Evolutionary conservation across 2,797 vertebrate species (phyloP).

Genomic region (Enteromius anoplus): DNA sequence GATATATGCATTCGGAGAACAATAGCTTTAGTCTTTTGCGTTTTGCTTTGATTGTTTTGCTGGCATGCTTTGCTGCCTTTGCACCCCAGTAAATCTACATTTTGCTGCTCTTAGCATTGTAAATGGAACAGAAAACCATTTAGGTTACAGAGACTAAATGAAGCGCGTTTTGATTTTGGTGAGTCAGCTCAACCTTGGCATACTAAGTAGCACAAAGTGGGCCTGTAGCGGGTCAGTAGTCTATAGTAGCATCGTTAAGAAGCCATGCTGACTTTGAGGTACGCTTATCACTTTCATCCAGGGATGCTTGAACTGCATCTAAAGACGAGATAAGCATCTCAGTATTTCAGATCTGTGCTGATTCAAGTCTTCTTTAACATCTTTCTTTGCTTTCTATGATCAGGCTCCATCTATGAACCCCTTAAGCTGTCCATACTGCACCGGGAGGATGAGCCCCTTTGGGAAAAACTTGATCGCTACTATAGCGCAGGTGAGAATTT

Average conservation of each 20-base stretch:
- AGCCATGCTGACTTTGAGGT: constrained; percentile 34
- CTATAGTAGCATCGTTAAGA: constrained; percentile 14
- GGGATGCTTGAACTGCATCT: not conserved
- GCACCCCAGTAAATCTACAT: constrained; percentile 36
- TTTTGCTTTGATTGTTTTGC: constrained; percentile 40
- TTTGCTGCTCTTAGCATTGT: constrained; percentile 36
- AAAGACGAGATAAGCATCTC: not conserved
- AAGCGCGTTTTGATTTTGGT: constrained; percentile 42
- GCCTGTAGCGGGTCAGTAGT: constrained; percentile 4
- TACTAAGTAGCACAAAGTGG: constrained; percentile 35
- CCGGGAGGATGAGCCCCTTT: constrained; percentile 84
- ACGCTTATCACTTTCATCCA: constrained; percentile 20
- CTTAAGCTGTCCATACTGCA: constrained; percentile 88
- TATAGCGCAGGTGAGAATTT: constrained; percentile 88
- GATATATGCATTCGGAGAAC: constrained; percentile 46
- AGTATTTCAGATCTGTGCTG: not conserved
- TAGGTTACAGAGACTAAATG: constrained; percentile 37
- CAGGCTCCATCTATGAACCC: constrained; percentile 97
- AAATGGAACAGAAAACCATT: constrained; percentile 37
- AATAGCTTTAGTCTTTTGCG: constrained; percentile 20
- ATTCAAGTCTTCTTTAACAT: constrained; percentile 29
- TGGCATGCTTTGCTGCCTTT: constrained; percentile 49
- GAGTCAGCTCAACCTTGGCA: constrained; percentile 42
- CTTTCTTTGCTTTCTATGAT: constrained; percentile 49
- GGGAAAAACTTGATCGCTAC: constrained; percentile 93